Evolutionary conservation across 2,888 invertebrate genomes (phyloP), one percentile per base, ranked within the genome.

Genomic region (Hydrotaea cyrtoneurina): DNA sequence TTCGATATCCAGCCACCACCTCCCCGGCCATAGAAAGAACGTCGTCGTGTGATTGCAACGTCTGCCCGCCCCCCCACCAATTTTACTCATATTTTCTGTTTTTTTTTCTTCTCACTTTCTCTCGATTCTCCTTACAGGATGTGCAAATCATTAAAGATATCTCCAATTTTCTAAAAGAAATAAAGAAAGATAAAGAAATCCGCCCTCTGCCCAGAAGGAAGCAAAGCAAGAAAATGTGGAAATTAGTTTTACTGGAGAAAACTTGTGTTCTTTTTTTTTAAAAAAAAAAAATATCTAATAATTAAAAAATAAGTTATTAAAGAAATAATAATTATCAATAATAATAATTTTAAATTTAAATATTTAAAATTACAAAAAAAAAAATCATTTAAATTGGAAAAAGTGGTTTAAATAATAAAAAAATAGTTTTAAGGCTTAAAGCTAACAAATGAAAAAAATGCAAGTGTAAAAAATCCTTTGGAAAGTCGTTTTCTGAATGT

Each of bases 261-360:
- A 87, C 86, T 87, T 87, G 88, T 88, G 88, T 87, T 88, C 88
- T 87, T 86, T 86, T 84, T 81, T 76, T 76, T 79, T 83, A 86
- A 66, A 80, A 74, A 66, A 59, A 80, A 77, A 76, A 82, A 66
- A 76, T 76, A 43, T 57, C 71, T 62, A 57, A 80, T 74, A 74
- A 74, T 39, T 17, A 78, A 23, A 26, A 55, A 66, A 57, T 62
- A 26, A 72, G 55, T 46, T 39, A 66, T 78, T 78, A 62, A n/a
- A 21, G n/a, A 50, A n/a, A 50, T 50, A 50, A 55, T 55, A 55
- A 55, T 31, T 64, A 73, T n/a, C n/a, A n/a, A n/a, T 46, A 39
- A 57, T 72, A 55, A 55, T 36, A 26, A 79, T 62, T 79, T 31
- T 55, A 43, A 57, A 31, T 55, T 73, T 31, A 2, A 31, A 31